Evolutionary conservation across 2,113 vertebrate genomes (phyloP).

Genomic region (Lepisosteus osseus): DNA sequence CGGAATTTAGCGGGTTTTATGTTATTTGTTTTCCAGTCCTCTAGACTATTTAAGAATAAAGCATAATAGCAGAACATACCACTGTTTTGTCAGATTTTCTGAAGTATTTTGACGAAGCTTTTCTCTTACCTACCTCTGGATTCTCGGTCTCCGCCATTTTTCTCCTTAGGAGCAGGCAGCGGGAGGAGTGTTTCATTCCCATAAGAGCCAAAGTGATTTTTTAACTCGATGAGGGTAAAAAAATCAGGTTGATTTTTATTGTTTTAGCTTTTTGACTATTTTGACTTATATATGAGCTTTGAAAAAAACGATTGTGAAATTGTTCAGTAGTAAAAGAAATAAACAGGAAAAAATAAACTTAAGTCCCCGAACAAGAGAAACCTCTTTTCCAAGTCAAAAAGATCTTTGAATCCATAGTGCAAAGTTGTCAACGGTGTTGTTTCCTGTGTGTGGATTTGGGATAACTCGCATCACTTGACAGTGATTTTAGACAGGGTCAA

Average conservation of each 20-base stretch:
- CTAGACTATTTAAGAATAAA: neutral
- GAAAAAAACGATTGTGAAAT: too few relatives aligned
- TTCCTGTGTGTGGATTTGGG: constrained; percentile 26
- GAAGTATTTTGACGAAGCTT: constrained; percentile 17
- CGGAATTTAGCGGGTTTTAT: too few relatives aligned
- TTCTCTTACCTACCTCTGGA: constrained; percentile 79
- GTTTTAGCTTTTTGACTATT: too few relatives aligned
- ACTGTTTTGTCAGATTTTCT: neutral
- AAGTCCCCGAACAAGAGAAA: constrained; percentile 41
- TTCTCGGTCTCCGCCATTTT: constrained; percentile 94
- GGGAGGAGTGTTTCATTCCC: constrained; percentile 98
- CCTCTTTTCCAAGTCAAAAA: constrained; percentile 21
- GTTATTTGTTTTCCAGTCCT: neutral
- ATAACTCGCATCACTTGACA: constrained; percentile 31
- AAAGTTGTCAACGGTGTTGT: constrained; percentile 55
- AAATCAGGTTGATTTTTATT: neutral
- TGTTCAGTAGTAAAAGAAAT: neutral
- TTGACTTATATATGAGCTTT: too few relatives aligned
- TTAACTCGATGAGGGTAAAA: constrained; percentile 17
- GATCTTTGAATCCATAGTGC: constrained; percentile 41
- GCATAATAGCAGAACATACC: neutral
- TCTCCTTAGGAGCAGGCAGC: constrained; percentile 94
- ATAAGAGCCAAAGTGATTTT: constrained; percentile 82
- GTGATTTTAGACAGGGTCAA: constrained; percentile 22
- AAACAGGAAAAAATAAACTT: constrained; percentile 22